These are phyloP conservation scores for Neoniphon sammara DNA, from an alignment of 2,797 vertebrate species.

Conservation along the genomic window DNA sequence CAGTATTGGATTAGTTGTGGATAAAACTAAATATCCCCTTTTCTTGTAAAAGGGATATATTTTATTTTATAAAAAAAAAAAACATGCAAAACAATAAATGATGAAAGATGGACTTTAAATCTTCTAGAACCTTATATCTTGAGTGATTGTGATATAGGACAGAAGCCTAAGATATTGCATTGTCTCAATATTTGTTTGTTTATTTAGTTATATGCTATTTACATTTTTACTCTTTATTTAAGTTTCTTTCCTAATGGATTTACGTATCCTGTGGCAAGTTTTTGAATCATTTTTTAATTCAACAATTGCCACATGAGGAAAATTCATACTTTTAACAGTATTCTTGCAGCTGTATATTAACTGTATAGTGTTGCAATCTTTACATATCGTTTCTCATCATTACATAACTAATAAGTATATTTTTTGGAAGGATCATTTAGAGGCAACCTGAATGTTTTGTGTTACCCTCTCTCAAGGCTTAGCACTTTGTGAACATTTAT, in stretches of 20 bases:
- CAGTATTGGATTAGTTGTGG: constrained; percentile 58
- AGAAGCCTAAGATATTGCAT: neutral
- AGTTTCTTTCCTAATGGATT: neutral
- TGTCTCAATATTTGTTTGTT: neutral
- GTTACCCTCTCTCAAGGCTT: neutral
- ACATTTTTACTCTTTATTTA: neutral
- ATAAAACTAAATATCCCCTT: constrained; percentile 42
- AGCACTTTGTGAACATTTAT: neutral
- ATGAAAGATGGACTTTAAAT: constrained; percentile 11
- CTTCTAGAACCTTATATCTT: neutral
- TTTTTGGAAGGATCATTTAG: neutral
- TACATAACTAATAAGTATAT: neutral
- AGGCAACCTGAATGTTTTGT: neutral
- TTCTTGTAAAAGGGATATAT: constrained; percentile 27
- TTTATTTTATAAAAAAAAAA: too few species aligned
- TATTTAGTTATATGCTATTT: neutral
- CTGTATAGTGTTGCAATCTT: too few species aligned
- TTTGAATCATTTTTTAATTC: neutral
- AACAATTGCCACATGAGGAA: neutral
- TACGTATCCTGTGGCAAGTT: neutral
- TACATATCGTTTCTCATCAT: neutral
- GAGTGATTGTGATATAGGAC: neutral
- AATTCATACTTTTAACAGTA: neutral
- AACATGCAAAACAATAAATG: constrained; percentile 17
- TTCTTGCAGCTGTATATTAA: neutral